Conservation (phyloP, 2,113 vertebrate species). For the Pedionomus torquatus region DNA sequence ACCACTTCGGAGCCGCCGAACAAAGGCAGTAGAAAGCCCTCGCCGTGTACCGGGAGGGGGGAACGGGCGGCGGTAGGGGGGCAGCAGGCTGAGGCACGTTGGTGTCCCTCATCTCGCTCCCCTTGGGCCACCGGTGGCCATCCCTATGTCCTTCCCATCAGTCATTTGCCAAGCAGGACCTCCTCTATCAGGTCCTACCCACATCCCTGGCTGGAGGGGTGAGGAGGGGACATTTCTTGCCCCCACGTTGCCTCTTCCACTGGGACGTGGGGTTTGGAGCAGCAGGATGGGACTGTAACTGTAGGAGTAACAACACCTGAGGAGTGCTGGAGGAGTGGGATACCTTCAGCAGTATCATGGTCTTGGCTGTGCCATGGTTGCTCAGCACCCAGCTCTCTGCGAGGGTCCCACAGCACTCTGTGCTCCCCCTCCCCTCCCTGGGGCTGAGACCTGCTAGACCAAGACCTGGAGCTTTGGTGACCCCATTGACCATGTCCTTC, state of each 20-base stretch:
- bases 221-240: background rate
- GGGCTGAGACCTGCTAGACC: background rate
- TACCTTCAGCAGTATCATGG: rapidly evolving
- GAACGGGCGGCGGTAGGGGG: background rate
- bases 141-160: background rate
- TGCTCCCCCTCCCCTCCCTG: rapidly evolving
- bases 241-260: rapidly evolving
- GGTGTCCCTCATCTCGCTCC: background rate
- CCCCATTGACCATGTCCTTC: rapidly evolving
- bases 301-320: background rate
- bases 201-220: background rate
- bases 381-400: rapidly evolving
- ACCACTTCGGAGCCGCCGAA: conserved; percentile 68
- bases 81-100: background rate
- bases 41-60: conserved; percentile 12
- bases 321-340: background rate
- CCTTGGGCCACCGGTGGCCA: background rate
- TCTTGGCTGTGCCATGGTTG: rapidly evolving
- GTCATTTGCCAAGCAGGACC: background rate
- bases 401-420: too few species aligned
- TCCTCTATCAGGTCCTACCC: background rate
- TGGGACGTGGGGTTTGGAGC: background rate
- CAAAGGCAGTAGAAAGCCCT: conserved; percentile 75
- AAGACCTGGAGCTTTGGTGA: background rate
- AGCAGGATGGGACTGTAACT: background rate